Evolutionary conservation across 2,888 invertebrate genomes (phyloP), one percentile per base, ranked within the genome.

Genomic region (Ochropleura plecta): DNA sequence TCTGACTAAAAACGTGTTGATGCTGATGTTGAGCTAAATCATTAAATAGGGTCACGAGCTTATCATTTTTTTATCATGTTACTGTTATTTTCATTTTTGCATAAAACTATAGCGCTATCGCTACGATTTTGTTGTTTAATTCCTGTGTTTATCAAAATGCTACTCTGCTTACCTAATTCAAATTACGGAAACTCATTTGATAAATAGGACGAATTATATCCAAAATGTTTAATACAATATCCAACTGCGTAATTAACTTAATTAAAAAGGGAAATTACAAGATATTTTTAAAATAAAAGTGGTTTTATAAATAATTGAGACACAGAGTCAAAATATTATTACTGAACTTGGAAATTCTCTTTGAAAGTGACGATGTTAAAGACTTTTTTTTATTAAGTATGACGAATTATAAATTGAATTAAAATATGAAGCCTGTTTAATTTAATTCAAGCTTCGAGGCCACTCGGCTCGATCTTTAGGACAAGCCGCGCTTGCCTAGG

Each of bases 31-130:
- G 51, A 70, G 67, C 71, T 79, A 79, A 79, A 75, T 82, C 73
- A 73, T 76, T 83, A 48, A 83, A 78, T 78, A 74, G 60, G 79
- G 83, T 85, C 79, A 81, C 9, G 60, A 73, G 83, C 83, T 83
- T 80, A 77, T 87, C 86, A 75, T 77, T 46, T 73, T 73, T 83
- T 80, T 83, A 82, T 83, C 85, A 73, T 63, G 63, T 59, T 68
- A 69, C 48, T 70, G 72, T 71, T 78, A 67, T 72, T 76, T 82
- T 73, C 30, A 70, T 78, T 78, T 79, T 72, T 80, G 55, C 72
- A 79, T 74, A 77, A 51, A 73, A 73, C 68, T 76, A 40, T 76
- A 49, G 48, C 73, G 79, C 57, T 87, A 87, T 86, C 87, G 71
- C 48, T 46, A 30, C 48, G 9, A 65, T 70, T 70, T 65, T 57